Conservation (phyloP, 2,113 vertebrate species). For the Callocephalon fimbriatum region DNA sequence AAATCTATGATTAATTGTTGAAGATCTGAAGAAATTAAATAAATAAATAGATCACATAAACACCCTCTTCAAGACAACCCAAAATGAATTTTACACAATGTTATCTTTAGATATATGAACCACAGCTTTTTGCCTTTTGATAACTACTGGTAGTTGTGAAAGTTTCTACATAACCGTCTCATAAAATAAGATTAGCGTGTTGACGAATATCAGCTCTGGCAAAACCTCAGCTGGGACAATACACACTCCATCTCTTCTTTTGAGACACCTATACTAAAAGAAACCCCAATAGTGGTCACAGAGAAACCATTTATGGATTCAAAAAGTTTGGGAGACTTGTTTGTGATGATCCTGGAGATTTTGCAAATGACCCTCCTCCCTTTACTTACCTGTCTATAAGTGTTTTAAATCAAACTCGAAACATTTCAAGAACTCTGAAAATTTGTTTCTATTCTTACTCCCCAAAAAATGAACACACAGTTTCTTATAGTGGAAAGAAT, state of each 20-base stretch:
- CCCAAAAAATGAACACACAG: rapidly evolving
- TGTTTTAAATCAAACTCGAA: neutral
- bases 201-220: neutral
- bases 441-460: neutral
- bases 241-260: neutral
- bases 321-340: neutral
- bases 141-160: neutral
- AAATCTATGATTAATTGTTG: neutral
- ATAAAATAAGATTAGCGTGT: neutral
- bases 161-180: neutral
- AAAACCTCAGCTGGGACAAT: neutral
- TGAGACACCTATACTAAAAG: neutral
- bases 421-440: neutral
- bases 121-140: neutral
- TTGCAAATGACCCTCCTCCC: neutral
- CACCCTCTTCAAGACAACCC: neutral
- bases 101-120: neutral
- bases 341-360: neutral
- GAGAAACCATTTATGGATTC: neutral
- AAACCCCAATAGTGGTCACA: too few species aligned
- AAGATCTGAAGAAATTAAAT: neutral
- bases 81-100: neutral
- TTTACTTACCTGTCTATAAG: neutral
- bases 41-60: neutral
- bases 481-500: neutral